Conservation (phyloP, 2,113 vertebrate genomes). For the Diadophis punctatus region DNA sequence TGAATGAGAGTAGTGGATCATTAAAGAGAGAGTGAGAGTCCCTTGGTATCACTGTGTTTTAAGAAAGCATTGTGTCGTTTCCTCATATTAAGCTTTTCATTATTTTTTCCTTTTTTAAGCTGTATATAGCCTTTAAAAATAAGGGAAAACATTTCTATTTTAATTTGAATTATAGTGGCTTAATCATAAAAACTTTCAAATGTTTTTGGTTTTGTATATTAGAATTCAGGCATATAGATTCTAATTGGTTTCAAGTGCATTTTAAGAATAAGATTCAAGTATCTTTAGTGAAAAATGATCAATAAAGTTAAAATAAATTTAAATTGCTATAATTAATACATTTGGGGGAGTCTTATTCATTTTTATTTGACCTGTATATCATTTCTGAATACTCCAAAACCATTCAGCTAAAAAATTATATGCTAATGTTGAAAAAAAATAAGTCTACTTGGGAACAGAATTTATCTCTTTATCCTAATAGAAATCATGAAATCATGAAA, state of each 20-base stretch:
- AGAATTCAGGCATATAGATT: slow-evolving; percentile 59
- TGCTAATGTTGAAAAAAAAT: slow-evolving; percentile 59
- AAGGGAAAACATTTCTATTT: slow-evolving; percentile 66
- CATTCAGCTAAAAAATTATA: slow-evolving; percentile 64
- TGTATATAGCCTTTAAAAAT: slow-evolving; percentile 67
- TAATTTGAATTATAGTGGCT: slow-evolving; percentile 57
- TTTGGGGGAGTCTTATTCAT: slow-evolving; percentile 54
- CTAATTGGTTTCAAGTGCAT: slow-evolving; percentile 65
- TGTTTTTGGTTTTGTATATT: slow-evolving; percentile 63
- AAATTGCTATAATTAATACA: slow-evolving; percentile 61
- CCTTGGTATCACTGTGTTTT: slow-evolving; percentile 77
- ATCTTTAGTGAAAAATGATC: slow-evolving; percentile 65
- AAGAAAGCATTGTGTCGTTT: slow-evolving; percentile 72
- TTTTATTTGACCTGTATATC: slow-evolving; percentile 58
- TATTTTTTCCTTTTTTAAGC: slow-evolving; percentile 60
- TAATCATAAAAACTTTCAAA: slow-evolving; percentile 53
- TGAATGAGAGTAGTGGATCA: slow-evolving; percentile 77
- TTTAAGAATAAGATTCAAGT: slow-evolving; percentile 66
- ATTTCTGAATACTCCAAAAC: slow-evolving; percentile 57
- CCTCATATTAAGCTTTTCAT: slow-evolving; percentile 57
- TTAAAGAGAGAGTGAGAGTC: slow-evolving; percentile 76
- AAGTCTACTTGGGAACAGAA: slow-evolving; percentile 40
- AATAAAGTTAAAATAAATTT: slow-evolving; percentile 67
- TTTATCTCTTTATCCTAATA: slow-evolving; percentile 8
- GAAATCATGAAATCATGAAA: slow-evolving; percentile 49